Conservation (phyloP, 2,888 invertebrate genomes). For the Eudemis profundana region DNA sequence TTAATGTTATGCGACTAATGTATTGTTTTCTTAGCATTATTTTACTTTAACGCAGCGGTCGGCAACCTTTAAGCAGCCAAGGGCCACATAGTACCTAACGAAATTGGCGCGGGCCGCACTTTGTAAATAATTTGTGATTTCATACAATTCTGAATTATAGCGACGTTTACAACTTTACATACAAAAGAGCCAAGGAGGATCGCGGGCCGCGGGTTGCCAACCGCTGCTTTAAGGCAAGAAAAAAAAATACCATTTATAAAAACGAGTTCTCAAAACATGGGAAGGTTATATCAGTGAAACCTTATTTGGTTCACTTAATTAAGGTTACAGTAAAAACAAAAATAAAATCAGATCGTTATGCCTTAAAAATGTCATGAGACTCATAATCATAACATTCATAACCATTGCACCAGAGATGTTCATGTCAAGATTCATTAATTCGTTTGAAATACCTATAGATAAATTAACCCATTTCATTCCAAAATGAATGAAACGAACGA, state of each 20-base stretch:
- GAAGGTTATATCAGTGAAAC: background rate
- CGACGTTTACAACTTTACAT: too few species aligned
- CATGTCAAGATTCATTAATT: background rate
- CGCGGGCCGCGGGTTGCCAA: too few species aligned
- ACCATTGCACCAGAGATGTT: background rate
- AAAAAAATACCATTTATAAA: background rate
- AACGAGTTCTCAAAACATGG: background rate
- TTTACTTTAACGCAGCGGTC: background rate
- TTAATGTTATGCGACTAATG: background rate
- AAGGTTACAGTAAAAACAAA: background rate
- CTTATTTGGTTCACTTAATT: background rate
- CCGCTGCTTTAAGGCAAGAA: background rate
- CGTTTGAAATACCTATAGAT: background rate
- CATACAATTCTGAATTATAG: too few species aligned
- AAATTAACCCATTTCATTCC: slow-evolving; percentile 1
- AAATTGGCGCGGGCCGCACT: too few species aligned
- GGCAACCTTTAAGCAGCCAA: too few species aligned
- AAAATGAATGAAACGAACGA: slow-evolving; percentile 1
- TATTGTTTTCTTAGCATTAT: background rate
- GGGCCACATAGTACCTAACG: too few species aligned
- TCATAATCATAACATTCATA: too few species aligned
- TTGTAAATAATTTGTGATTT: too few species aligned
- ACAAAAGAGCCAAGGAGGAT: too few species aligned
- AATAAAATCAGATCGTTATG: too few species aligned
- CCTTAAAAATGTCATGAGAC: too few species aligned